Evolutionary conservation across 2,888 invertebrate species (phyloP), one percentile per base, ranked within the genome.

Genomic region (Xanthia icteritia): DNA sequence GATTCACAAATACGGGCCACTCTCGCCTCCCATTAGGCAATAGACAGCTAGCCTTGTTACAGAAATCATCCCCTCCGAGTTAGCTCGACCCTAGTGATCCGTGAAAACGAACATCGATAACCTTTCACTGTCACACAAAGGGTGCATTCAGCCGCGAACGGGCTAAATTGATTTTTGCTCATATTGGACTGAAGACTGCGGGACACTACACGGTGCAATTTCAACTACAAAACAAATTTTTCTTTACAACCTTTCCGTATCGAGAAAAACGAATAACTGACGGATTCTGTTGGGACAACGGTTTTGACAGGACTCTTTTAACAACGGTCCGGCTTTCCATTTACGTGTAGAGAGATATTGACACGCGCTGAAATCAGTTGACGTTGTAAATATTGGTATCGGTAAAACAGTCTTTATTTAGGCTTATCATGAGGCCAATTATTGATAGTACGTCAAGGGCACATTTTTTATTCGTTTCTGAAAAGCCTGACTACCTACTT

Each of bases 81-180:
- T 90, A 90, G 90, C 91, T 89, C 80, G 81, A 86, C 89, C 90
- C 91, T 91, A 94, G 92, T 93, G 94, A 93, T 91, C 93, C 94
- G 93, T 95, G 94, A 95, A 95, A 95, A 95, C 94, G 94, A 92
- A 94, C 95, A 93, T 91, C 94, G 94, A 95, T 95, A 95, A 95
- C 95, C 94, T 95, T 96, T 94, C 94, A 93, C 85, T 92, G 94
- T 92, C 92, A 89, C 92, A 95, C 95, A 95, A 96, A 95, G 93
- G 94, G 89, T 89, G 89, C 94, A 93, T 91, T 94, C 92, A 93
- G 90, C 92, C 94, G 94, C 89, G 94, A 95, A 94, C 91, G 91
- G 92, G 91, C 94, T 91, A 94, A 95, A 95, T 95, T 94, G 94
- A 95, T 95, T 94, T 94, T 93, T 93, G 92, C 91, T 93, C 93